Conservation (phyloP, 2,888 invertebrate species). For the Drosophila seclusa region DNA sequence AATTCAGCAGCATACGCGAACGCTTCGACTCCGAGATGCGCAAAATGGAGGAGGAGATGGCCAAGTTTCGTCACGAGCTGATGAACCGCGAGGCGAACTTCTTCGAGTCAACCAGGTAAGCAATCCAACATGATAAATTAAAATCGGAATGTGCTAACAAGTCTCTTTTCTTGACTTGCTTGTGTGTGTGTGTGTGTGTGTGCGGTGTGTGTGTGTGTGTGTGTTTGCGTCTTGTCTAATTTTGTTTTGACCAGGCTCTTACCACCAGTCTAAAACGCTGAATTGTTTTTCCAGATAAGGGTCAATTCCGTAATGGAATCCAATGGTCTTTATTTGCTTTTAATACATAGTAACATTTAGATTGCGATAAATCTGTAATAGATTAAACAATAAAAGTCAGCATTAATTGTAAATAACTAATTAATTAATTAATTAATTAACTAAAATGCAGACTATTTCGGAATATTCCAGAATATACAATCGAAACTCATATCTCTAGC, state of each 20-base stretch:
- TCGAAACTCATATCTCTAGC: background rate
- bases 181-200: background rate
- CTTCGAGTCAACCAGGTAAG: conserved; percentile 94
- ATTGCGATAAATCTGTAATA: background rate
- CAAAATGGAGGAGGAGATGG: conserved; percentile 99
- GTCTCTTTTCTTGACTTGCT: background rate
- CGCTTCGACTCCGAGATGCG: conserved; percentile 98
- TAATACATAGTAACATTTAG: background rate
- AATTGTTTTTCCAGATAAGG: conserved; percentile 13
- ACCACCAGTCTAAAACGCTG: background rate
- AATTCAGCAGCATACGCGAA: conserved; percentile 98
- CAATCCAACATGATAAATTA: background rate
- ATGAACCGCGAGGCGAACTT: conserved; percentile 97
- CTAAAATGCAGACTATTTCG: background rate
- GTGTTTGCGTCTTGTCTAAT: conserved; percentile 2
- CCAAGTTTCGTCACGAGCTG: conserved; percentile 95
- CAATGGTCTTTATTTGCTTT: background rate
- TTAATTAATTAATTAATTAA: background rate
- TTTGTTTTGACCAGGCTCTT: conserved; percentile 1
- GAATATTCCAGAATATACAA: background rate
- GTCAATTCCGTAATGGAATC: conserved; percentile 4
- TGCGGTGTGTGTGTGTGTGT: background rate
- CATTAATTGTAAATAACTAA: background rate
- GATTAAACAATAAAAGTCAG: background rate
- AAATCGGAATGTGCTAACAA: conserved; percentile 3